These are phyloP conservation scores for Pristionchus fissidentatus DNA, from an alignment of 2,888 invertebrate genomes.

Conservation along the genomic window DNA sequence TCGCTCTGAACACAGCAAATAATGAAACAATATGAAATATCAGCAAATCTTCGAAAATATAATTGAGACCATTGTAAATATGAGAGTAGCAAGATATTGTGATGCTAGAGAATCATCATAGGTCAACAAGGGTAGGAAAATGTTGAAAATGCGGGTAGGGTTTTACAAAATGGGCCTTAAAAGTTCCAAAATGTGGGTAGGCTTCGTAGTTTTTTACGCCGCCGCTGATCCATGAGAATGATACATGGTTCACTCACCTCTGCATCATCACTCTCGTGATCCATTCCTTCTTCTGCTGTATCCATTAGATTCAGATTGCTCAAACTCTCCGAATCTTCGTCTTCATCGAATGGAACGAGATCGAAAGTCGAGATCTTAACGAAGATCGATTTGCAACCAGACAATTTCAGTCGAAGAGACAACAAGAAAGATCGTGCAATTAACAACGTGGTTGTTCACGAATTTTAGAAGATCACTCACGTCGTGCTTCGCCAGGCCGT, in stretches of 20 bases:
- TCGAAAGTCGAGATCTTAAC: not conserved
- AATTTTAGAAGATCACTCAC: not conserved
- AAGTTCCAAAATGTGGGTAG: too few species aligned
- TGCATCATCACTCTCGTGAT: not conserved
- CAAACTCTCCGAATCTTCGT: constrained; percentile 3
- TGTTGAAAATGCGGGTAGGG: too few species aligned
- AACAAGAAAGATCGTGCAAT: not conserved
- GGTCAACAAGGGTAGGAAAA: not conserved
- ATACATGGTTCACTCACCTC: not conserved
- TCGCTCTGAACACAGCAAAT: not conserved
- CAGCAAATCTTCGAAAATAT: too few species aligned
- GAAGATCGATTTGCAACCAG: not conserved
- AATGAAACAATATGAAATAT: too few species aligned
- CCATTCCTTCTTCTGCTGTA: not conserved
- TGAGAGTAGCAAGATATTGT: too few species aligned
- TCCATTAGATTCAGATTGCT: not conserved
- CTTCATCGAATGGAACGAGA: constrained; percentile 4
- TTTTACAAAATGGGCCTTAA: too few species aligned
- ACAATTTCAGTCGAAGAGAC: not conserved
- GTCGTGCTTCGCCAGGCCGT: constrained; percentile 15
- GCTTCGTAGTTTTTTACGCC: too few species aligned
- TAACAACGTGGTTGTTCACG: not conserved
- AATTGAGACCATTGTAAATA: too few species aligned
- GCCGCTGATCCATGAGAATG: too few species aligned
- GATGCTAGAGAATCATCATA: not conserved